phyloP scores from a whole-genome alignment of 2,113 vertebrate genomes.

The Cyprinodon brontotheroides region DNA sequence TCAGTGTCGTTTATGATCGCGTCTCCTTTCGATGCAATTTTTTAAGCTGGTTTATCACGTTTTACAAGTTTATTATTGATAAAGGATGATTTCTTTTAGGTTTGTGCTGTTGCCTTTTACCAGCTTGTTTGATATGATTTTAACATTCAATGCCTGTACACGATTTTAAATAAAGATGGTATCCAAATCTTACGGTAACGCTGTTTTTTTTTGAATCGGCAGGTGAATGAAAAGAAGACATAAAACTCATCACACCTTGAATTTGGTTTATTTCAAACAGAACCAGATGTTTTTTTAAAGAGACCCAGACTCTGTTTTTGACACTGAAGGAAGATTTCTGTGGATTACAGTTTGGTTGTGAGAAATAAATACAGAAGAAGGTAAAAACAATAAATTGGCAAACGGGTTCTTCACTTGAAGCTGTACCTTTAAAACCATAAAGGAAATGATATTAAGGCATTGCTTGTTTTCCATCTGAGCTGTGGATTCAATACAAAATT shows the following conservation, averaged over 20 bases:
- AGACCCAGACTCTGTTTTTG: conserved; percentile 44
- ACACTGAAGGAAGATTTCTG: conserved; percentile 21
- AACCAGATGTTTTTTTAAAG: conserved; percentile 24
- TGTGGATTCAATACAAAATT: conserved; percentile 22
- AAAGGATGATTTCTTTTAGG: neutral
- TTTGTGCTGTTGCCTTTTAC: conserved; percentile 13
- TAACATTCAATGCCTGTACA: neutral
- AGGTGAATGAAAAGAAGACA: conserved; percentile 1
- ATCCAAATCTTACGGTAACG: neutral
- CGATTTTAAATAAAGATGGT: conserved; percentile 48
- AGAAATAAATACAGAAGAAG: conserved; percentile 58
- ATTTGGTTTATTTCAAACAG: conserved; percentile 58
- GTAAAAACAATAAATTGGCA: conserved; percentile 25
- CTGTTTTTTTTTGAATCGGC: neutral
- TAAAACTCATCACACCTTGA: neutral
- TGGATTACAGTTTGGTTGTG: conserved; percentile 1
- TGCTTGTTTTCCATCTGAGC: conserved; percentile 38
- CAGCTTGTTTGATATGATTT: conserved; percentile 23
- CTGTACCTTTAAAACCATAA: conserved; percentile 21
- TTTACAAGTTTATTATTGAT: neutral
- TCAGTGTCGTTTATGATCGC: neutral
- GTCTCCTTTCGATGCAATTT: neutral
- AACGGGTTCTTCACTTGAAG: conserved; percentile 6
- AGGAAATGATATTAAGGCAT: conserved; percentile 60
- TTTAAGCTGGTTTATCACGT: neutral